phyloP scores from a whole-genome alignment of 2,113 vertebrate species.

The Mohoua ochrocephala region DNA sequence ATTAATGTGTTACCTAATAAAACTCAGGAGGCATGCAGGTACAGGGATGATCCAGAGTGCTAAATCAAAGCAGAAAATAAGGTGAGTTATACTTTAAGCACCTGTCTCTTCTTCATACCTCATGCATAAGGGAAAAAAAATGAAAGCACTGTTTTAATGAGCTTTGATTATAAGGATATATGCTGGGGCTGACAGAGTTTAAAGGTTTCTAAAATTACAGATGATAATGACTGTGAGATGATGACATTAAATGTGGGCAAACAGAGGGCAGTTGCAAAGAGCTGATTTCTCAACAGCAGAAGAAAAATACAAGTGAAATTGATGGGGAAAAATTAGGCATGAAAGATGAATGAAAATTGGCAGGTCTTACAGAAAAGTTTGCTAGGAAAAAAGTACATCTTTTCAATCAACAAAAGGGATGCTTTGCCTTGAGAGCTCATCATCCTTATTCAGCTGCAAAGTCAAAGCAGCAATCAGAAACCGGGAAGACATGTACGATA shows the following conservation, averaged over 20 bases:
- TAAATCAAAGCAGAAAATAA: slow-evolving; percentile 21
- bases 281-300: slow-evolving; percentile 27
- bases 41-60: not conserved
- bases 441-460: slow-evolving; percentile 25
- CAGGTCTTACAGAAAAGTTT: not conserved
- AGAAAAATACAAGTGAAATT: slow-evolving; percentile 24
- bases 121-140: not conserved
- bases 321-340: slow-evolving; percentile 4
- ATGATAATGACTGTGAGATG: not conserved
- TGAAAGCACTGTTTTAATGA: not conserved
- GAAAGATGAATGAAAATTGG: slow-evolving; percentile 22
- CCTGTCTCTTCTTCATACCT: not conserved
- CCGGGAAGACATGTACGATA: not conserved
- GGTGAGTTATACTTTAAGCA: not conserved
- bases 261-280: slow-evolving; percentile 41
- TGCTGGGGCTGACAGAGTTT: not conserved
- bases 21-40: not conserved
- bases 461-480: slow-evolving; percentile 46
- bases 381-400: not conserved
- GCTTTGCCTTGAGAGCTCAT: slow-evolving; percentile 36
- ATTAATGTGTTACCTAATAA: slow-evolving; percentile 9
- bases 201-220: slow-evolving; percentile 37
- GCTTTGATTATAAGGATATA: not conserved
- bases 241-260: slow-evolving; percentile 43
- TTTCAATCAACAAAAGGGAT: slow-evolving; percentile 24